phyloP scores from a whole-genome alignment of 2,113 vertebrate species.

The Mustela nigripes region DNA sequence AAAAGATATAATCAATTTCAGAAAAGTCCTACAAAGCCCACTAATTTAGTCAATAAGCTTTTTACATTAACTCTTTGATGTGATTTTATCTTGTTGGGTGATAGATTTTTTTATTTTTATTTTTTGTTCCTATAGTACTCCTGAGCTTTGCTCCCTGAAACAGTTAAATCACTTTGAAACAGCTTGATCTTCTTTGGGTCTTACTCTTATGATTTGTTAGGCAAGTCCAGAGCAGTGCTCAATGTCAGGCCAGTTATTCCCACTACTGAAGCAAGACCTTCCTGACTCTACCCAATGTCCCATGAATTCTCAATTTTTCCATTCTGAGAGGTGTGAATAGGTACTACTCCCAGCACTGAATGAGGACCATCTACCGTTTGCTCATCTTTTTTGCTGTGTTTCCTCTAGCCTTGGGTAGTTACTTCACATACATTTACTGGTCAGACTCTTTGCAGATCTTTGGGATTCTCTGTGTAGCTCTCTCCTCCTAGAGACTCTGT shows the following conservation, averaged over 20 bases:
- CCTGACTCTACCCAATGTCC: not conserved
- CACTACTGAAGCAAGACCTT: not conserved
- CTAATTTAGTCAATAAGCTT: not conserved
- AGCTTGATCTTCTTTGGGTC: not conserved
- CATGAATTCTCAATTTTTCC: not conserved
- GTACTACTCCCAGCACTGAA: not conserved
- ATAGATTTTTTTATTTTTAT: not conserved
- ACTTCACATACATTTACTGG: not conserved
- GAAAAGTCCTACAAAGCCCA: slow-evolving; percentile 22
- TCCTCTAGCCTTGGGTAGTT: not conserved
- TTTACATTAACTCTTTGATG: slow-evolving; percentile 11
- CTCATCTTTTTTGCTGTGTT: not conserved
- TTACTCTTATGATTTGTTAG: not conserved
- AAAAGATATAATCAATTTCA: slow-evolving; percentile 20
- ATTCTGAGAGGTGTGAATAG: not conserved
- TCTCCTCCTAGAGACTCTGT: not conserved
- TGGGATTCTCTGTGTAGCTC: not conserved
- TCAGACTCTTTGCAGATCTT: not conserved
- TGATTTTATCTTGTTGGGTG: not conserved
- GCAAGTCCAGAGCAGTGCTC: not conserved
- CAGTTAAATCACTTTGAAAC: not conserved
- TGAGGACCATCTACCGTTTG: not conserved
- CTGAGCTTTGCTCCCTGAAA: not conserved
- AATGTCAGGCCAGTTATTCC: not conserved
- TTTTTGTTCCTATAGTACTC: not conserved